Conservation (phyloP, 2,113 vertebrate genomes). For the Charina bottae region DNA sequence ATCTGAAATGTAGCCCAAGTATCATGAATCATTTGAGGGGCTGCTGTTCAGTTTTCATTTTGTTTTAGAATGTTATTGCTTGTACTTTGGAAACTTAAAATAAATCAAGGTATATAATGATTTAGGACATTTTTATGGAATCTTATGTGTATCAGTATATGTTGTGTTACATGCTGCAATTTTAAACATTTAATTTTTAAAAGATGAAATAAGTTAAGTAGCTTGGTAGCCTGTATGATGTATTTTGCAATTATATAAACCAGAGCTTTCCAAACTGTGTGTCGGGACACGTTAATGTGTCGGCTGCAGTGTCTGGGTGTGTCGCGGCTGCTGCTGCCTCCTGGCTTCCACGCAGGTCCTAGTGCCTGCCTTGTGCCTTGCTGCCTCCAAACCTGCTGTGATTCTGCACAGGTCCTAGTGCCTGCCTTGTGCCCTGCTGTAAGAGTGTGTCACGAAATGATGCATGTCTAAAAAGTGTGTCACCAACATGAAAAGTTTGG, state of each 20-base stretch:
- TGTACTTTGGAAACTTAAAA: neutral
- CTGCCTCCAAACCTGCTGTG: too few relatives aligned
- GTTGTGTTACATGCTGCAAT: neutral
- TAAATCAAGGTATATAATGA: neutral
- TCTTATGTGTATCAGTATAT: neutral
- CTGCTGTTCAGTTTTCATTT: neutral
- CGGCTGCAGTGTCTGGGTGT: too few relatives aligned
- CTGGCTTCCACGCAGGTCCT: too few relatives aligned
- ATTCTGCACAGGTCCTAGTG: too few relatives aligned
- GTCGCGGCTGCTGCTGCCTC: too few relatives aligned
- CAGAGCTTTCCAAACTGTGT: too few relatives aligned
- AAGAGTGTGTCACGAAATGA: too few relatives aligned
- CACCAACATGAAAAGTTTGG: too few relatives aligned
- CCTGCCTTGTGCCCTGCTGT: too few relatives aligned
- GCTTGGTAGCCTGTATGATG: neutral
- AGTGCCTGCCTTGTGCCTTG: too few relatives aligned
- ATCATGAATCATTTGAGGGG: neutral
- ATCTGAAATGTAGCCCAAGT: neutral
- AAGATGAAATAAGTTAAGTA: neutral
- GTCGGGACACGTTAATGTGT: too few relatives aligned
- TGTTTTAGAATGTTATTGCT: neutral
- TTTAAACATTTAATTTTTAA: neutral
- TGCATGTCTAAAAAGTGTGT: too few relatives aligned
- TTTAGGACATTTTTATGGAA: neutral
- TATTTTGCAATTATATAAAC: neutral